These are phyloP conservation scores for Phyllotis vaccarum DNA, from an alignment of 2,797 vertebrate genomes.

Conservation along the genomic window DNA sequence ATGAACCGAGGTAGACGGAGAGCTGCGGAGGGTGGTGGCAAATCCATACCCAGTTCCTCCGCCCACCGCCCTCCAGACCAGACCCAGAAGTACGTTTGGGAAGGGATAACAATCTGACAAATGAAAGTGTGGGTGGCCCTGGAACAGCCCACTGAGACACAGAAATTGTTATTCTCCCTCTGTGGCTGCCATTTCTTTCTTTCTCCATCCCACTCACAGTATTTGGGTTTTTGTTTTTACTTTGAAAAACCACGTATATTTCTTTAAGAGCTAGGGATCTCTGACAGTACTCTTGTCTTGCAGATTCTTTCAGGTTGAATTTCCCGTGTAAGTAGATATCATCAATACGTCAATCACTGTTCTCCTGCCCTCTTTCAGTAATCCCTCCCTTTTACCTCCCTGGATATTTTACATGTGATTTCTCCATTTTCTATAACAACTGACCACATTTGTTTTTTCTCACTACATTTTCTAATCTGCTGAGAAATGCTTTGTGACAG, in stretches of 20 bases:
- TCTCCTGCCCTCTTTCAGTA: neutral
- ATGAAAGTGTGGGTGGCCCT: slow-evolving; percentile 57
- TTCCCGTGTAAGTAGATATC: neutral
- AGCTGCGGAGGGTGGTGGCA: neutral
- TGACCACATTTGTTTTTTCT: neutral
- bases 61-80: slow-evolving; percentile 2
- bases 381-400: neutral
- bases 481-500: slow-evolving; percentile 40
- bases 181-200: slow-evolving; percentile 57
- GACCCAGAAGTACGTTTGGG: neutral
- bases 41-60: neutral
- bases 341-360: neutral
- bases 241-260: slow-evolving; percentile 33
- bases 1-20: neutral
- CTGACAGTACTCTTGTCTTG: neutral
- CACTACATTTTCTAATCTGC: neutral
- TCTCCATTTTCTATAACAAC: neutral
- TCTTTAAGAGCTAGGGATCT: neutral
- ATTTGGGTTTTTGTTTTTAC: slow-evolving; percentile 61
- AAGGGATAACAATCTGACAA: slow-evolving; percentile 58
- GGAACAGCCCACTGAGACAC: neutral
- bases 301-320: neutral
- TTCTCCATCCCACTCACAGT: slow-evolving; percentile 55
- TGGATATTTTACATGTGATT: neutral
- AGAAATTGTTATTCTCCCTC: slow-evolving; percentile 36